Evolutionary conservation across 2,888 invertebrate species (phyloP), one percentile per base, ranked within the genome.

Genomic region (Ariolimax columbianus): DNA sequence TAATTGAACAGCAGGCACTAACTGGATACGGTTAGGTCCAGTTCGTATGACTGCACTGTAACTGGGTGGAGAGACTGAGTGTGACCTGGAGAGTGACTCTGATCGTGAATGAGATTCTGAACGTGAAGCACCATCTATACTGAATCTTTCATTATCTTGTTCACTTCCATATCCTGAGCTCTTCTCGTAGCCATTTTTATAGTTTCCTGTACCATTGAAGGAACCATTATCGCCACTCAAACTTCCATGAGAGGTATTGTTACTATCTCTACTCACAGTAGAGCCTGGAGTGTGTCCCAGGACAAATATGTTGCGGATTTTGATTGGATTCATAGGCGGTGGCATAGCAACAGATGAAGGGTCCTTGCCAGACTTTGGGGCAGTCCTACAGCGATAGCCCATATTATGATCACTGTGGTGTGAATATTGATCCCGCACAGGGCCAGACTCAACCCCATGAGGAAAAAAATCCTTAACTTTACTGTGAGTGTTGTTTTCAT

Each of bases 161-260:
- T 92, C 92, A 88, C 92, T 92, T 40, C 91, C 92, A 78, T 92
- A 92, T 26, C 92, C 92, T 3, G 92, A 92, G 86, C 91, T 92
- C 83, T 92, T 92, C 83, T 92, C 92, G 75, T 90, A 91, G 43
- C 91, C 90, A 70, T 83, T 82, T 68, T 86, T 86, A 38, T 90
- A 91, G 86, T 91, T 91, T 17, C 89, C 89, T 33, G 91, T 91
- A 30, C 91, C 92, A 82, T 90, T 90, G 33, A 88, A 89, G 63
- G 91, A 91, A 83, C 89, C 86, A 85, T 88, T 89, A 73, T 91
- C 91, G 17, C 83, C 83, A 70, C 80, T 86, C 68, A 78, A 38
- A 36, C 82, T 85, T 30, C 85, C 85, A 59, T 80, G 87, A 70
- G 84, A 89, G 86, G 86, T 86, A 38, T 85, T 86, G 66, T 82